Conservation (phyloP, 2,888 invertebrate species). For the Sarcophaga caerulescens region DNA sequence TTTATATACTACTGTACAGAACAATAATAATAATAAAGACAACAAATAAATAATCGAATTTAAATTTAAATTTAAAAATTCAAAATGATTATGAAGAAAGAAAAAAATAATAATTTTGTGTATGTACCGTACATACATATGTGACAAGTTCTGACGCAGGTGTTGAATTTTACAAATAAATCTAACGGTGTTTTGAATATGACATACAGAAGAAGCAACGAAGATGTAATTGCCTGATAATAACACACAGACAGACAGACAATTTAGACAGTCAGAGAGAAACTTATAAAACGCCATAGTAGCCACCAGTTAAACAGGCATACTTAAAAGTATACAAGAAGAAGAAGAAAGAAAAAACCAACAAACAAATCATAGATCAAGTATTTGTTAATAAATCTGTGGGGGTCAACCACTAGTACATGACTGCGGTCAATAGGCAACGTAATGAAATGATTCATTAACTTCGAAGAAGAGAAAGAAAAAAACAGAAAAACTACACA, state of each 20-base stretch:
- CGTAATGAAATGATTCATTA: background rate
- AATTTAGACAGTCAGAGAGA: background rate
- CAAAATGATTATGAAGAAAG: constrained; percentile 44
- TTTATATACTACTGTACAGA: constrained; percentile 36
- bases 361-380: background rate
- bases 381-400: background rate
- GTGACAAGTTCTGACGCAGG: constrained; percentile 57
- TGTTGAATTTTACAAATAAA: constrained; percentile 48
- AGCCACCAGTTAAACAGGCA: background rate
- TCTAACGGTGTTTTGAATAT: constrained; percentile 46
- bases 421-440: background rate
- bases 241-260: constrained; percentile 7
- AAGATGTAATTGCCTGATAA: constrained; percentile 56
- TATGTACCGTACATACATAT: background rate
- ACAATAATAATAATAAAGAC: constrained; percentile 4
- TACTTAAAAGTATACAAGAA: background rate
- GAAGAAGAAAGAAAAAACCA: background rate
- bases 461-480: background rate
- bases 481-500: too few species aligned
- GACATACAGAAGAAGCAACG: constrained; percentile 3
- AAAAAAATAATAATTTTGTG: constrained; percentile 38
- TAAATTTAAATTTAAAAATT: constrained; percentile 31
- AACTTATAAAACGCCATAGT: background rate
- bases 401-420: background rate
- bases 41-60: constrained; percentile 1